phyloP scores from a whole-genome alignment of 2,888 invertebrate species.

The Melieria picta region DNA sequence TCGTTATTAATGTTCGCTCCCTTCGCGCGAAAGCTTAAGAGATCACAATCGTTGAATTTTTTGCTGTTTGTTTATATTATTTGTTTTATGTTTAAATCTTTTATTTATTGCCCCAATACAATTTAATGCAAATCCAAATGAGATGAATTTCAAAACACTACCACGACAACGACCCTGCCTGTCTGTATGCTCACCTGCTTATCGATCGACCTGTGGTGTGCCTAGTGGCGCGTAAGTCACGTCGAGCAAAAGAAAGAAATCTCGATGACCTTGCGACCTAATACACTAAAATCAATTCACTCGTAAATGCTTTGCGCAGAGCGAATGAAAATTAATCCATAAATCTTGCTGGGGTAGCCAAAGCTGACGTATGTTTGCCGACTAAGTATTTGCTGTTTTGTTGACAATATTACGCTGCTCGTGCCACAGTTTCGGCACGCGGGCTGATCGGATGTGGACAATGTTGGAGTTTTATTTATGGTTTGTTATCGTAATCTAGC shows the following conservation, averaged over 20 bases:
- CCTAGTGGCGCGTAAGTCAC: no score
- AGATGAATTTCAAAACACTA: no score
- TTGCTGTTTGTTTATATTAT: no score
- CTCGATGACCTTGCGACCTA: slow-evolving; percentile 30
- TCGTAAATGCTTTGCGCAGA: neutral
- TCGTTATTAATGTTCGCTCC: slow-evolving; percentile 10
- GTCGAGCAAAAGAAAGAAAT: neutral
- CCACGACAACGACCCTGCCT: no score
- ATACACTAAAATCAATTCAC: slow-evolving; percentile 9
- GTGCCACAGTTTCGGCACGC: neutral
- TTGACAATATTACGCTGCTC: neutral
- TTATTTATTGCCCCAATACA: no score
- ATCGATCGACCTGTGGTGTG: no score
- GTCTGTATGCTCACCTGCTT: no score
- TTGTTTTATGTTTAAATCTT: no score
- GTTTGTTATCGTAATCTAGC: no score
- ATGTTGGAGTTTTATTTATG: neutral
- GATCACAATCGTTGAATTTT: no score
- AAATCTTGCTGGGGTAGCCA: slow-evolving; percentile 12
- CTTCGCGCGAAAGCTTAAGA: neutral
- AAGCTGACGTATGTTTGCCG: neutral
- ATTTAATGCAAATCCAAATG: no score
- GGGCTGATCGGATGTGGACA: neutral
- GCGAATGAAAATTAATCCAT: slow-evolving; percentile 20
- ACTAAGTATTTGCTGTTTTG: neutral